Conservation (phyloP, 2,113 vertebrate species). For the Gymnorhina tibicen region DNA sequence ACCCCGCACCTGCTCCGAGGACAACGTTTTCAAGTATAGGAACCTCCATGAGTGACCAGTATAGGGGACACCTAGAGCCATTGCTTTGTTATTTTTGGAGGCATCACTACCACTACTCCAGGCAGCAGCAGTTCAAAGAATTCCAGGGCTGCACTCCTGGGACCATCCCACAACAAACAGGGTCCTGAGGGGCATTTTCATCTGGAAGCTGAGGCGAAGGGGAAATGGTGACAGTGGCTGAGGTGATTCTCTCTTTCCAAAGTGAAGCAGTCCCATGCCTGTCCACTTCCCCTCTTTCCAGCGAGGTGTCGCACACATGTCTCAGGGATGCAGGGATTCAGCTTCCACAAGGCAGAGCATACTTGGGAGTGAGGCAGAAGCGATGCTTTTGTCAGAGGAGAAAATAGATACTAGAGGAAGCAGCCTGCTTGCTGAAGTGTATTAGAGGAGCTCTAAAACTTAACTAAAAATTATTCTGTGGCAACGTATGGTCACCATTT, state of each 20-base stretch:
- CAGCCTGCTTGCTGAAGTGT: background rate
- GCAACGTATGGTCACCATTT: background rate
- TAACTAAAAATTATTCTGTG: background rate
- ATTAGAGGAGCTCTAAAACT: background rate
- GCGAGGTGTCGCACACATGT: accelerated
- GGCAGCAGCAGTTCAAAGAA: background rate
- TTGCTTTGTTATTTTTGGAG: background rate
- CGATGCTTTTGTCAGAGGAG: accelerated
- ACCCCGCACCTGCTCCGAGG: background rate
- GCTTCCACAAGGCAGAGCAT: background rate
- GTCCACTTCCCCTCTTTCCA: background rate
- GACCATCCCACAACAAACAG: background rate
- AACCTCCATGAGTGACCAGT: accelerated
- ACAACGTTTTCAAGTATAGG: accelerated
- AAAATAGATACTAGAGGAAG: background rate
- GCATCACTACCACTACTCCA: background rate
- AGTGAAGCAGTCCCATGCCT: background rate
- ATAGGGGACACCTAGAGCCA: background rate
- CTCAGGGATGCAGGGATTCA: background rate
- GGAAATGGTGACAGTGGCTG: too few species aligned
- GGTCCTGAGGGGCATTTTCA: background rate
- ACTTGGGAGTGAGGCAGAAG: background rate
- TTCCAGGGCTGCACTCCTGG: background rate
- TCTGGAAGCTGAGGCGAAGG: background rate
- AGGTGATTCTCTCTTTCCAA: background rate